Conservation (phyloP, 2,888 invertebrate species). For the Sphaerophoria rueppellii region DNA sequence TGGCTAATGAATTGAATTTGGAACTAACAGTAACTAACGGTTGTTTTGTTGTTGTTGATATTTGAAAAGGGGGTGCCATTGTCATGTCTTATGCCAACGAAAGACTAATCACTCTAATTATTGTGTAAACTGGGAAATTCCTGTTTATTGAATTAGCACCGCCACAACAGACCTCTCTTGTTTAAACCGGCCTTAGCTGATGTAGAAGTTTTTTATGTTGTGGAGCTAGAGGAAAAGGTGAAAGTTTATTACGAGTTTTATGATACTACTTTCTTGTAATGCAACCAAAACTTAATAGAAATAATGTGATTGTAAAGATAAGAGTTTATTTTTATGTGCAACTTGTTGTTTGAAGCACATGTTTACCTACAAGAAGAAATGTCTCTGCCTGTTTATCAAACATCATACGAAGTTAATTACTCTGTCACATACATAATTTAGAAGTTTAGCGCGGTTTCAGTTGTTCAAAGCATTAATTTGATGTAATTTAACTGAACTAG, state of each 20-base stretch:
- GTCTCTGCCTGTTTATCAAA: too few species aligned
- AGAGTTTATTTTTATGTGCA: conserved; percentile 27
- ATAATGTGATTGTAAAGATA: conserved; percentile 13
- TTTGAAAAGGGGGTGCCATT: conserved; percentile 34
- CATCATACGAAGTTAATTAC: too few species aligned
- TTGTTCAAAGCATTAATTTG: too few species aligned
- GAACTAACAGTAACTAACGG: conserved; percentile 31
- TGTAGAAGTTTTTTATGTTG: not conserved
- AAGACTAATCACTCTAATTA: conserved; percentile 71
- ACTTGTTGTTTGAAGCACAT: conserved; percentile 15
- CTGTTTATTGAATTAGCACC: conserved; percentile 37
- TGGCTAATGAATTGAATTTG: conserved; percentile 72
- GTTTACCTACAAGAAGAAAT: not conserved
- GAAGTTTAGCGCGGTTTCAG: too few species aligned
- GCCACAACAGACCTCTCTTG: not conserved
- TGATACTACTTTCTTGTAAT: not conserved
- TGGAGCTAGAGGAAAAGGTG: conserved; percentile 52
- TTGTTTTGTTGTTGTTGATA: conserved; percentile 22
- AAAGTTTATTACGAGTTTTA: conserved; percentile 45
- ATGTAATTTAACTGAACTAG: too few species aligned
- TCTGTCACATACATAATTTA: too few species aligned
- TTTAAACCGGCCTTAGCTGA: not conserved
- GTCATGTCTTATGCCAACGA: conserved; percentile 55
- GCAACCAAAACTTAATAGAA: too few species aligned
- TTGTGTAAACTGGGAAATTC: conserved; percentile 54